phyloP scores from a whole-genome alignment of 2,113 vertebrate genomes.

The Nerophis ophidion region DNA sequence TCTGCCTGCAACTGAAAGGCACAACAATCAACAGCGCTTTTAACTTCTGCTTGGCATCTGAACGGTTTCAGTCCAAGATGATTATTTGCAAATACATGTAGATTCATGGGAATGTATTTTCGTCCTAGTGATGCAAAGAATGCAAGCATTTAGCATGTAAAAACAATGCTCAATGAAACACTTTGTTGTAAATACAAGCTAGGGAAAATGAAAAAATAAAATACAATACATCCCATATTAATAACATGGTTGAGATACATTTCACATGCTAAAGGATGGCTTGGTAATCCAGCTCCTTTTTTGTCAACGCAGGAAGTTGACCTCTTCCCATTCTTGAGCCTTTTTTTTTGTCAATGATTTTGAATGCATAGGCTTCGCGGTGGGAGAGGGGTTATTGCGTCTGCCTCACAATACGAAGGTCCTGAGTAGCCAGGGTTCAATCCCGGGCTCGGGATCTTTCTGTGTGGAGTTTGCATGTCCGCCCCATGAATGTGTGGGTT shows the following conservation, averaged over 20 bases:
- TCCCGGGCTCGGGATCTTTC: too few relatives aligned
- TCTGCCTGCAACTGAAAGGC: conserved; percentile 42
- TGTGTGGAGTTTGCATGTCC: too few relatives aligned
- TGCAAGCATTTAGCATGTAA: neutral
- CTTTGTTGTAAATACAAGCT: neutral
- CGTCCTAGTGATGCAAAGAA: neutral
- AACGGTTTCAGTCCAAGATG: conserved; percentile 11
- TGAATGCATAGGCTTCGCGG: too few relatives aligned
- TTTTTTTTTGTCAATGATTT: neutral
- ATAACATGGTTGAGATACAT: neutral
- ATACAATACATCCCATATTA: neutral
- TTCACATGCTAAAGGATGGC: neutral
- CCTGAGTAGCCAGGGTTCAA: too few relatives aligned
- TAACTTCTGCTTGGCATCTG: conserved; percentile 20
- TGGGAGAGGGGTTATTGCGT: too few relatives aligned
- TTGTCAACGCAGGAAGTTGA: neutral
- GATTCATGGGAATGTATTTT: neutral
- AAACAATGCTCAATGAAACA: neutral
- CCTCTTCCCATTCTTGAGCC: neutral
- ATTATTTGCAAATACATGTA: conserved; percentile 2
- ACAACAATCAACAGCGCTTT: conserved; percentile 34
- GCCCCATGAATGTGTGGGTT: too few relatives aligned
- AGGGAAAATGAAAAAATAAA: neutral
- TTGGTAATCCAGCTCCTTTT: neutral
- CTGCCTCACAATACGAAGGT: too few relatives aligned